These are phyloP conservation scores for Brachionichthys hirsutus DNA, from an alignment of 2,113 vertebrate species.

Conservation along the genomic window DNA sequence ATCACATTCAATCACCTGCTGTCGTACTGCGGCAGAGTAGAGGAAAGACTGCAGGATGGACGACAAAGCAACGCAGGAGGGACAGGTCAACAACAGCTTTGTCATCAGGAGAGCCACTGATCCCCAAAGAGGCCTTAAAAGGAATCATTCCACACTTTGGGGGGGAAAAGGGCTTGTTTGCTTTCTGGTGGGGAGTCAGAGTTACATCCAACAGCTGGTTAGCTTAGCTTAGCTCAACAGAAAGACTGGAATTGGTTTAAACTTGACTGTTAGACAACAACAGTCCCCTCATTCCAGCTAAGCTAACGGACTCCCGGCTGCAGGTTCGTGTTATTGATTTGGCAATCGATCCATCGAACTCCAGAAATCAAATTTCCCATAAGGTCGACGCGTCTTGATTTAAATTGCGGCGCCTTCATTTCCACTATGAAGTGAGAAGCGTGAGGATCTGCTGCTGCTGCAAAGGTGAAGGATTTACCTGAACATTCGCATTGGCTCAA, in stretches of 20 bases:
- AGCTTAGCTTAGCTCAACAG: neutral
- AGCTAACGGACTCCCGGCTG: neutral
- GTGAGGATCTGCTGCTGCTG: neutral
- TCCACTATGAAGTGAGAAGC: neutral
- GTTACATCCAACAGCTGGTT: neutral
- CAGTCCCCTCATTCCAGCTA: neutral
- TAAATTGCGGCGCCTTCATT: conserved; percentile 14
- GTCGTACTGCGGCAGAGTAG: conserved; percentile 96
- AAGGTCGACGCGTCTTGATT: conserved; percentile 14
- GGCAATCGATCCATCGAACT: neutral
- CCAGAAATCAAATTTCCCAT: neutral
- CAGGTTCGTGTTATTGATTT: neutral
- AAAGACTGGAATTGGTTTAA: neutral
- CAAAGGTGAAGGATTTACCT: neutral
- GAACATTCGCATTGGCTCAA: neutral
- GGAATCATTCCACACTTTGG: neutral
- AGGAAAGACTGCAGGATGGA: conserved; percentile 94
- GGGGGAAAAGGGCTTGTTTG: neutral
- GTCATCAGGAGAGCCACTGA: conserved; percentile 21
- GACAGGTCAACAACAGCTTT: conserved; percentile 78
- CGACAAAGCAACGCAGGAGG: conserved; percentile 78
- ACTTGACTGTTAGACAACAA: no score
- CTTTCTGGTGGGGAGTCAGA: neutral
- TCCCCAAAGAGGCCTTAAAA: conserved; percentile 12
- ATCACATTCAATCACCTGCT: conserved; percentile 90